Conservation (phyloP, 2,797 vertebrate genomes). For the Telmatherina bonti region DNA sequence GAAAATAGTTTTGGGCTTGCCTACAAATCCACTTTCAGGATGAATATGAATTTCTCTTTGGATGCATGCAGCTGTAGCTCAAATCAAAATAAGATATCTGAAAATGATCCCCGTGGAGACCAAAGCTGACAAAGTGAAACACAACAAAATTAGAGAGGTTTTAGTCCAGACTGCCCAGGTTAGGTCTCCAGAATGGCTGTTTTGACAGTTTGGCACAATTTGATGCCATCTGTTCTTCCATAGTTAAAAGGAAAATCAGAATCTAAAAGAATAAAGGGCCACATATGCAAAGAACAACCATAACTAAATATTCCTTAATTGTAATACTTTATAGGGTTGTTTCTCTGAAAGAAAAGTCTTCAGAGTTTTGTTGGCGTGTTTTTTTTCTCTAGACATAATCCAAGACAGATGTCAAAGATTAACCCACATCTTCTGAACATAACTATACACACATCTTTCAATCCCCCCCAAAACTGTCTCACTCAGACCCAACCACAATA, state of each 20-base stretch:
- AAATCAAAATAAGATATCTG: no score
- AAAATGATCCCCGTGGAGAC: no score
- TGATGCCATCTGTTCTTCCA: no score
- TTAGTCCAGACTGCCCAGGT: no score
- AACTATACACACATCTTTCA: conserved; percentile 50
- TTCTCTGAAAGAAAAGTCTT: conserved; percentile 19
- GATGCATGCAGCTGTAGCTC: no score
- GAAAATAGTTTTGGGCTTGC: background rate
- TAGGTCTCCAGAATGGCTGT: background rate
- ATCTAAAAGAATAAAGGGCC: background rate
- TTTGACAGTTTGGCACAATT: no score
- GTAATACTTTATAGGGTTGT: background rate
- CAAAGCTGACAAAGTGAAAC: no score
- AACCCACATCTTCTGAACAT: conserved; percentile 53
- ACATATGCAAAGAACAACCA: conserved; percentile 2
- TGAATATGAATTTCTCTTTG: no score
- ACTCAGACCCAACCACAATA: conserved; percentile 76
- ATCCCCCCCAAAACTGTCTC: conserved; percentile 51
- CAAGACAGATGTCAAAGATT: conserved; percentile 81
- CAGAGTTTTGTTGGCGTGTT: conserved; percentile 31
- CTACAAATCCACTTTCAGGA: background rate
- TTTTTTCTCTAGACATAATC: conserved; percentile 47
- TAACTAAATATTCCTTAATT: background rate
- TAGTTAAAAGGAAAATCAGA: background rate
- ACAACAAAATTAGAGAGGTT: no score